Evolutionary conservation across 2,888 invertebrate genomes (phyloP), one percentile per base, ranked within the genome.

Genomic region (Hybos culiciformis): DNA sequence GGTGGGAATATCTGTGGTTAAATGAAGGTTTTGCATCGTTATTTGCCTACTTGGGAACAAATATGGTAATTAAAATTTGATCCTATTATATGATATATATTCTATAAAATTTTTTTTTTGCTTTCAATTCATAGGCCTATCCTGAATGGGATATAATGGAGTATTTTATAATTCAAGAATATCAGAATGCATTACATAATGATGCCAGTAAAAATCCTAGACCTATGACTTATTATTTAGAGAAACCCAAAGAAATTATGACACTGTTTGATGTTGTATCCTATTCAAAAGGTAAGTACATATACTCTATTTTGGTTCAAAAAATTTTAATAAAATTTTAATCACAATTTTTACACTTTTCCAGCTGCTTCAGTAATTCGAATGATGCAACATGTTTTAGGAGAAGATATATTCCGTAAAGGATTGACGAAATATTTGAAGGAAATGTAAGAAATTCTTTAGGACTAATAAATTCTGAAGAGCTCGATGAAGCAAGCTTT

Each of bases 221-320:
- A 56, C 83, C 85, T 43, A 81, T 91, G 56, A 83, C 81, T 0
- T 76, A 85, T 11, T 77, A 80, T 56, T 88, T 92, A 3, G 77
- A 80, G 21, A 79, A 83, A 56, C 90, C 90, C 0, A 78, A 77
- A 44, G 86, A 90, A 62, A 87, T 91, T 40, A 76, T 76, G 39
- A 78, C 80, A 50, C 82, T 85, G 12, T 88, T 88, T 52, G 86
- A 88, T 56, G 73, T 78, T 38, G 87, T 93, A 50, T 86, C 90
- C 0, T 93, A 93, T 58, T 78, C 78, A 29, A 93, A 93, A 76
- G 85, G 90, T 12, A 84, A 88, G 4, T 14, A n/a, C 5, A 8
- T 8, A 29, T n/a, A 6, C 9, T 26, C 12, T 12, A 26, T 5
- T 23, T 9, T 23, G 23, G 9, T 26, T 26, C 26, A 5, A 26